Evolutionary conservation across 2,888 invertebrate genomes (phyloP).

Genomic region (Griposia aprilina): DNA sequence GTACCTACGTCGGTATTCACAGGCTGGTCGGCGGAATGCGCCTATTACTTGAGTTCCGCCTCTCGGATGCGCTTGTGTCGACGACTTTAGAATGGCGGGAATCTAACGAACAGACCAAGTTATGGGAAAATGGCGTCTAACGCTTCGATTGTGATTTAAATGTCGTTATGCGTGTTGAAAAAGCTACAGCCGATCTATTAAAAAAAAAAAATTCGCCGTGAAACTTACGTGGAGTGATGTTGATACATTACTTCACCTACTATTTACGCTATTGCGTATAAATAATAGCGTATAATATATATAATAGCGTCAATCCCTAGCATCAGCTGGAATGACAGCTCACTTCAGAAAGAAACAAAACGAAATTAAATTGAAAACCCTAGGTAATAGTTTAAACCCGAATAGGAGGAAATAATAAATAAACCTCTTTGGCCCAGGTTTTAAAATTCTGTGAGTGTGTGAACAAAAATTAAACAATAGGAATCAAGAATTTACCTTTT

Average conservation of each 20-base stretch:
- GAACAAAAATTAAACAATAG: constrained; percentile 44
- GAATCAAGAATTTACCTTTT: constrained; percentile 23
- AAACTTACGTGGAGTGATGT: too few relatives aligned
- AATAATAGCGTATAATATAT: too few relatives aligned
- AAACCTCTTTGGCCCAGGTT: constrained; percentile 31
- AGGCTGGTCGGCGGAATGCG: constrained; percentile 82
- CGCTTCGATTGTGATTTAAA: constrained; percentile 50
- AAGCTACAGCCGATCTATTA: not conserved
- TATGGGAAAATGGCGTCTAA: constrained; percentile 64
- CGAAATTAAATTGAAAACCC: not conserved
- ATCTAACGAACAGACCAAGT: constrained; percentile 70
- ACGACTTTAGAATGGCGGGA: constrained; percentile 80
- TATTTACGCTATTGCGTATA: too few relatives aligned
- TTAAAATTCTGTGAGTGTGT: constrained; percentile 33
- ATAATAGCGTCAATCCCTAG: not conserved
- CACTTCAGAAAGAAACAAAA: not conserved
- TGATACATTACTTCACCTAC: too few relatives aligned
- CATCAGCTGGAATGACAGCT: not conserved
- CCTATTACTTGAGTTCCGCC: constrained; percentile 86
- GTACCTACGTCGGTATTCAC: constrained; percentile 80
- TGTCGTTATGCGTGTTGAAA: constrained; percentile 36
- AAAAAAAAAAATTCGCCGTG: too few relatives aligned
- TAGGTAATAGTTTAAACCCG: not conserved
- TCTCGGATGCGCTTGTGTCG: constrained; percentile 78
- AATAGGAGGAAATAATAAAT: not conserved